Percentiles rank a stretch among this genome's conserved stretches.
phyloP scores from a whole-genome alignment of 2,797 vertebrate genomes.

The Neopelma chrysocephalum region DNA sequence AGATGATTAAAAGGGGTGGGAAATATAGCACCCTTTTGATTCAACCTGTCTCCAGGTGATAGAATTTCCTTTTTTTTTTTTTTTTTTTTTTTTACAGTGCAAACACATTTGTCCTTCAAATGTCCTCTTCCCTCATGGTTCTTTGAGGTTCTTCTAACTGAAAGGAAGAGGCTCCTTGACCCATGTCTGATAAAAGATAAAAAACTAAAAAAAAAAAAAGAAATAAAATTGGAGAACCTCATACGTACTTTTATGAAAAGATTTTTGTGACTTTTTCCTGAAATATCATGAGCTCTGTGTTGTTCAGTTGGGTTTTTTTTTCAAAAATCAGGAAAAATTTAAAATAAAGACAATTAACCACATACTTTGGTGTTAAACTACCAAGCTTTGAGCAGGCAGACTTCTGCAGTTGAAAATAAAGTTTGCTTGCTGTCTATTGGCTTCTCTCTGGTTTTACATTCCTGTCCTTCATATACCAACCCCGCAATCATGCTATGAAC shows the following conservation, averaged over 20 bases:
- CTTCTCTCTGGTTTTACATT: not conserved
- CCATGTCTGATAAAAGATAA: not conserved
- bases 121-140: not conserved
- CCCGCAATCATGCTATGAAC: not conserved
- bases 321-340: not conserved
- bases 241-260: not conserved
- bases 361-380: not conserved
- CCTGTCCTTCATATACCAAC: not conserved
- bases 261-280: not conserved
- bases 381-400: not conserved
- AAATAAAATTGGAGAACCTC: not conserved
- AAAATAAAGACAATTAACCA: not conserved
- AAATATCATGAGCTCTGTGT: not conserved
- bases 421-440: not conserved
- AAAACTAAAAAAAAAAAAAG: not conserved
- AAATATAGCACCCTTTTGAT: conserved; percentile 42
- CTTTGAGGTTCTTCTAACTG: not conserved
- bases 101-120: not conserved
- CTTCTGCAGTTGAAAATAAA: not conserved
- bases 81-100: not conserved
- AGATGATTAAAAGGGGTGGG: conserved; percentile 35
- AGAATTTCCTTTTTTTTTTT: conserved; percentile 33
- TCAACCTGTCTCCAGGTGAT: conserved; percentile 39
- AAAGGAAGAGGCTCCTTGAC: not conserved
- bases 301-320: not conserved